Conservation (phyloP, 2,888 invertebrate species). For the Tillus elongatus region DNA sequence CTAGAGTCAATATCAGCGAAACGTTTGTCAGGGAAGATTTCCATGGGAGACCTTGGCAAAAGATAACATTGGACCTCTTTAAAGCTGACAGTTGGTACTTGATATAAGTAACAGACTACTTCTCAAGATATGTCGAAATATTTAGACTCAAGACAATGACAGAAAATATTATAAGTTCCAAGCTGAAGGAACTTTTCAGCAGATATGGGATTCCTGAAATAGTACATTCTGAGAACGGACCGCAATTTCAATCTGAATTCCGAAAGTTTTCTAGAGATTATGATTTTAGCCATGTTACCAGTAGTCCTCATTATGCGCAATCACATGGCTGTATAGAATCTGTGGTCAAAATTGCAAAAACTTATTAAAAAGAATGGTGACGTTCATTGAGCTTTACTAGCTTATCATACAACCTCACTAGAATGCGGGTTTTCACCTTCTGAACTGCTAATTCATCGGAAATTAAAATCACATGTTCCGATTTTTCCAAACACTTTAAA, state of each 20-base stretch:
- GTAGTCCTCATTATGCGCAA: slow-evolving; percentile 2
- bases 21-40: neutral
- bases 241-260: slow-evolving; percentile 2
- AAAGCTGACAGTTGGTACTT: slow-evolving; percentile 4
- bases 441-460: too few species aligned
- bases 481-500: too few species aligned
- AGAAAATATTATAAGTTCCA: neutral
- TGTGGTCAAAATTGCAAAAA: too few species aligned
- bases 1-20: slow-evolving; percentile 6
- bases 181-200: neutral
- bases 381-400: too few species aligned
- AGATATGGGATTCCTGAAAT: slow-evolving; percentile 7
- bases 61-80: slow-evolving; percentile 6
- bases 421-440: too few species aligned
- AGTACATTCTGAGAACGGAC: neutral
- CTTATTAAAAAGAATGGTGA: too few species aligned
- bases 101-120: slow-evolving; percentile 4
- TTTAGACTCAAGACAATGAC: neutral
- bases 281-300: slow-evolving; percentile 2
- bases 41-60: slow-evolving; percentile 6
- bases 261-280: slow-evolving; percentile 4
- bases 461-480: too few species aligned
- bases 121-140: slow-evolving; percentile 5
- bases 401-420: too few species aligned
- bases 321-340: too few species aligned